A percentile compares a stretch with the other conserved stretches of the same genome.
phyloP scores from a whole-genome alignment of 2,888 invertebrate species.

The Boloria euphrosyne region DNA sequence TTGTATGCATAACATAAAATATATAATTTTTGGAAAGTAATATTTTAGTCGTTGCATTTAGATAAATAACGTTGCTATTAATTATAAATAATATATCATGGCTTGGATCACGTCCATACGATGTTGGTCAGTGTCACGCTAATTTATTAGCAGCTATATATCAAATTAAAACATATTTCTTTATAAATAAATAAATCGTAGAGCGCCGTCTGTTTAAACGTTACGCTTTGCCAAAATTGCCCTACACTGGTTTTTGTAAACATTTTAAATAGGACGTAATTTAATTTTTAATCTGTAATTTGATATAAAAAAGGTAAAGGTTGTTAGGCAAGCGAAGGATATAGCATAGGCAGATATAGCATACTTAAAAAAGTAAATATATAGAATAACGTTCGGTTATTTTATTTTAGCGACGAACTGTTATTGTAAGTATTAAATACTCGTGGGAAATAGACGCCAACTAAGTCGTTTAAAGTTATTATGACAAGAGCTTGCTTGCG shows the following conservation, averaged over 20 bases:
- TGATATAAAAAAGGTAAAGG: too few species aligned
- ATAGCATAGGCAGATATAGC: too few species aligned
- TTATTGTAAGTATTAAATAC: too few species aligned
- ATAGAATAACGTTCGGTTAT: too few species aligned
- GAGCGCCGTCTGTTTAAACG: slow-evolving; percentile 27
- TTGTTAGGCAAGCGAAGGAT: too few species aligned
- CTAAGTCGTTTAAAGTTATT: too few species aligned
- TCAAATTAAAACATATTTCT: slow-evolving; percentile 41
- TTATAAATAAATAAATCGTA: slow-evolving; percentile 38
- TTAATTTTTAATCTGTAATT: too few species aligned
- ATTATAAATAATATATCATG: slow-evolving; percentile 42
- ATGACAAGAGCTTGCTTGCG: too few species aligned
- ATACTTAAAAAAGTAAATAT: too few species aligned
- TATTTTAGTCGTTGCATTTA: slow-evolving; percentile 38
- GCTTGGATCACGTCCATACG: slow-evolving; percentile 43
- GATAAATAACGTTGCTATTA: slow-evolving; percentile 41
- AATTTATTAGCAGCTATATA: slow-evolving; percentile 41
- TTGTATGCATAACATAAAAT: background rate
- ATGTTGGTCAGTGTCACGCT: slow-evolving; percentile 41
- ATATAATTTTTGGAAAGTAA: slow-evolving; percentile 24
- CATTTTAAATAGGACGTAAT: background rate
- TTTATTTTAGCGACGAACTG: too few species aligned
- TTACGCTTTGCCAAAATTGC: slow-evolving; percentile 28
- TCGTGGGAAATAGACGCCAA: too few species aligned
- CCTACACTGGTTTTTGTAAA: slow-evolving; percentile 10